phyloP scores from a whole-genome alignment of 2,797 vertebrate species.

The Rhyacichthys aspro region DNA sequence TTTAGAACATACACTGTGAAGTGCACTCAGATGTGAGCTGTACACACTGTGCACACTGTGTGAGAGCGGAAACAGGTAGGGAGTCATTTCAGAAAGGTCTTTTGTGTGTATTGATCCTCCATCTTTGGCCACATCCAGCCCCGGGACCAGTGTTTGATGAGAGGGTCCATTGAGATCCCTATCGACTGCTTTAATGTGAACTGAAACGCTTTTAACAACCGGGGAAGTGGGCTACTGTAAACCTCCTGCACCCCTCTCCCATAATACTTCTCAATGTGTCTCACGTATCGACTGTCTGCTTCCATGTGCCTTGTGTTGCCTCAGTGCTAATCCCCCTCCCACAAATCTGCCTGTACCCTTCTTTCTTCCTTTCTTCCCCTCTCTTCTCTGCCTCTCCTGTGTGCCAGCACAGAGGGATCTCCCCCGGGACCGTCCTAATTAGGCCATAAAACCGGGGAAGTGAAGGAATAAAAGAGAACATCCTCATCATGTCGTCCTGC shows the following conservation, averaged over 20 bases:
- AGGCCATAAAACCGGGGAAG: constrained; percentile 59
- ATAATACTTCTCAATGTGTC: constrained; percentile 5
- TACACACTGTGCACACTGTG: too few relatives aligned
- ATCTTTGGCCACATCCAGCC: not conserved
- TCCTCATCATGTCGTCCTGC: constrained; percentile 47
- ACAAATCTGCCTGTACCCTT: not conserved
- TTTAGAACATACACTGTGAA: too few relatives aligned
- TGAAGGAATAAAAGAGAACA: constrained; percentile 59
- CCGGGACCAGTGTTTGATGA: constrained; percentile 1
- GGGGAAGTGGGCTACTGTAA: constrained; percentile 4
- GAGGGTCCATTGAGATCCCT: constrained; percentile 1
- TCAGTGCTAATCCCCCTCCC: not conserved
- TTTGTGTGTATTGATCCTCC: not conserved
- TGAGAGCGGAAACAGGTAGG: too few relatives aligned
- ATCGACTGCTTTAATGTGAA: constrained; percentile 38
- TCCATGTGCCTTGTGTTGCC: not conserved
- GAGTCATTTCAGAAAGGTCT: not conserved
- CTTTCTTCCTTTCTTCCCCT: not conserved
- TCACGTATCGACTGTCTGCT: constrained; percentile 11
- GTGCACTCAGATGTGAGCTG: too few relatives aligned
- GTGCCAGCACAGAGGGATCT: constrained; percentile 27
- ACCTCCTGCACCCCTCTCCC: not conserved
- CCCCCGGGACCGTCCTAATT: constrained; percentile 49
- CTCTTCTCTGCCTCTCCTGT: not conserved
- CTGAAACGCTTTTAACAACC: constrained; percentile 50